Evolutionary conservation across 2,113 vertebrate species (phyloP).

Genomic region (Tetrax tetrax): DNA sequence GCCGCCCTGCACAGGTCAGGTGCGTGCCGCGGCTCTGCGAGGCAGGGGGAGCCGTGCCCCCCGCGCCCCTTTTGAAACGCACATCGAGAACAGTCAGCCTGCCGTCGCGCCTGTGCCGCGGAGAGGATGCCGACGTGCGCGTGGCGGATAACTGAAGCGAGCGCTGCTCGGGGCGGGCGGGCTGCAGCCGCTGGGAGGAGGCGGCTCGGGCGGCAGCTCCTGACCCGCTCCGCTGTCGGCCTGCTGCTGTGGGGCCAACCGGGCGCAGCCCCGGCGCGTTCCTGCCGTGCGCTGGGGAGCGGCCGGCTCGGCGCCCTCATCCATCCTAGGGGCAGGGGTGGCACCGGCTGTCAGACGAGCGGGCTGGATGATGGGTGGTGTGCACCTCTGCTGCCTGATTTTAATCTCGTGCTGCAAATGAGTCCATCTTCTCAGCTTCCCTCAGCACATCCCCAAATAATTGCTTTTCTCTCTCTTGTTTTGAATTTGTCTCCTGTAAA

Average conservation of each 20-base stretch:
- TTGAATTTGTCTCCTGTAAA: slow-evolving; percentile 53
- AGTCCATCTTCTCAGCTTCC: not conserved
- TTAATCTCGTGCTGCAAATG: not conserved
- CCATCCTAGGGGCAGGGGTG: not conserved
- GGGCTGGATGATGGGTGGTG: not conserved
- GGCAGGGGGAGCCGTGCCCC: too few relatives aligned
- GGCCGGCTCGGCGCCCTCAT: not conserved
- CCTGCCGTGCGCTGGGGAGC: too few relatives aligned
- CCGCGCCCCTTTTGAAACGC: accelerated
- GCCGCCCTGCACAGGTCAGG: accelerated
- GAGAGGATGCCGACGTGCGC: accelerated
- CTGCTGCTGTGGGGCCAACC: not conserved
- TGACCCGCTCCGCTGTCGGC: not conserved
- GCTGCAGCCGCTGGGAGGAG: not conserved
- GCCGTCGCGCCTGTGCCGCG: not conserved
- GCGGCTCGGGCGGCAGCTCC: accelerated
- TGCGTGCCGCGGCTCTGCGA: accelerated
- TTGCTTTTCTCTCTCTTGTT: slow-evolving; percentile 55
- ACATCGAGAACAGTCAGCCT: accelerated
- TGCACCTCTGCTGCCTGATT: not conserved
- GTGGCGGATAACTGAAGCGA: not conserved
- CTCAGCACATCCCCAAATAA: slow-evolving; percentile 12
- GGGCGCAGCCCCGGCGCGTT: not conserved
- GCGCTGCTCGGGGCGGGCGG: not conserved
- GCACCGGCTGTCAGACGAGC: not conserved